These are phyloP conservation scores for Perca flavescens DNA, from an alignment of 2,113 vertebrate genomes.

Conservation along the genomic window DNA sequence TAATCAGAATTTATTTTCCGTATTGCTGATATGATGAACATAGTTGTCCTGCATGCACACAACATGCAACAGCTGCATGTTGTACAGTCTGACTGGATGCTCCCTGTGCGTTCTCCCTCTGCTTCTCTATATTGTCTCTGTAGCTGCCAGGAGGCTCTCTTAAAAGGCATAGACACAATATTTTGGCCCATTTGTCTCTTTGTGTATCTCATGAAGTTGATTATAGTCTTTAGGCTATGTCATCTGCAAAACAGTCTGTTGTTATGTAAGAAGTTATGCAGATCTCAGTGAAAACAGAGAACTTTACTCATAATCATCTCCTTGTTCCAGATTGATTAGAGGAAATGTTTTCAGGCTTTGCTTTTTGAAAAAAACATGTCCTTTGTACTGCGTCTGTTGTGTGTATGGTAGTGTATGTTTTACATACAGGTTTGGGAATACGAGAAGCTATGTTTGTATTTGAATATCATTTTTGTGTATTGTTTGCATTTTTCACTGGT, in stretches of 20 bases:
- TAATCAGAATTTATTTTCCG: conserved; percentile 58
- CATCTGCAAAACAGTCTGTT: conserved; percentile 43
- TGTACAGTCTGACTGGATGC: conserved; percentile 78
- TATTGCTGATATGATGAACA: conserved; percentile 72
- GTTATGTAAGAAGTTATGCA: conserved; percentile 39
- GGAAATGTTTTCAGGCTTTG: conserved; percentile 50
- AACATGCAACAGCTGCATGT: conserved; percentile 83
- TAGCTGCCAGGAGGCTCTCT: conserved; percentile 46
- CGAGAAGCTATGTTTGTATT: conserved; percentile 65
- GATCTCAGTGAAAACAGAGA: conserved; percentile 21
- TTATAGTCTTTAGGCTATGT: conserved; percentile 27
- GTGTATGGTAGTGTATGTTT: conserved; percentile 41
- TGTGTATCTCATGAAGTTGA: conserved; percentile 47
- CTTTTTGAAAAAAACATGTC: conserved; percentile 42
- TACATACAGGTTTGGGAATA: conserved; percentile 35
- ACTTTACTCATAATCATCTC: conserved; percentile 7
- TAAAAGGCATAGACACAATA: conserved; percentile 48
- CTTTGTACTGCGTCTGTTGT: conserved; percentile 53
- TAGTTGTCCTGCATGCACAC: conserved; percentile 79
- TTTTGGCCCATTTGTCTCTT: conserved; percentile 48
- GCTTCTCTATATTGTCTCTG: conserved; percentile 71
- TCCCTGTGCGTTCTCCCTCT: conserved; percentile 58
- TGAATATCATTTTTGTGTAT: conserved; percentile 57
- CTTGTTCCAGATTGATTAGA: conserved; percentile 20
- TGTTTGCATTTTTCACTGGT: conserved; percentile 77